Conservation (phyloP, 2,797 vertebrate genomes). For the Bradypodion ventrale region DNA sequence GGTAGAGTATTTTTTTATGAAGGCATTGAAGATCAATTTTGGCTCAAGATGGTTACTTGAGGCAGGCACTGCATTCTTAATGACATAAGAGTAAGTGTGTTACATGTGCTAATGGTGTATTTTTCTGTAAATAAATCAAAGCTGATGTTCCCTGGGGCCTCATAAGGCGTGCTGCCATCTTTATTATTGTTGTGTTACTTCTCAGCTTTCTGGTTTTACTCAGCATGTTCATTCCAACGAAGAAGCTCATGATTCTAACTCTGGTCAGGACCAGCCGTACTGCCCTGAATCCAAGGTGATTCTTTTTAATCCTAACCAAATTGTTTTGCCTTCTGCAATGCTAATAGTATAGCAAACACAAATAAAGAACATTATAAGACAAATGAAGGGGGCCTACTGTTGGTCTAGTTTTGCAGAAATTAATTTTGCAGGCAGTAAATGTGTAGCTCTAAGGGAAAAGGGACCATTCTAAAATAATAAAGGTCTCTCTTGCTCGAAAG, state of each 20-base stretch:
- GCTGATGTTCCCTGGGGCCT: background rate
- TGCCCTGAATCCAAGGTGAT: background rate
- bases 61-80: background rate
- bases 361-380: background rate
- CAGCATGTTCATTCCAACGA: constrained; percentile 14
- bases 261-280: background rate
- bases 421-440: no score
- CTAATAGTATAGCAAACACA: background rate
- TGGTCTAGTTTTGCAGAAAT: background rate
- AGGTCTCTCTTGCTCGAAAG: no score
- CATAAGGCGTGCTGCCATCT: background rate
- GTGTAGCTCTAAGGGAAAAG: no score
- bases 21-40: background rate
- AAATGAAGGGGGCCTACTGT: no score
- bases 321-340: background rate
- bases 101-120: accelerated
- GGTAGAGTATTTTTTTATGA: background rate
- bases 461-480: no score
- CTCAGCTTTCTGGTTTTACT: background rate
- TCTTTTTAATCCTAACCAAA: background rate
- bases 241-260: background rate
- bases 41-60: background rate
- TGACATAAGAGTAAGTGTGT: background rate
- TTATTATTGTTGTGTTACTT: background rate
- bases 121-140: constrained; percentile 22